A percentile compares a stretch with the other conserved stretches of the same genome.
Evolutionary conservation across 2,113 vertebrate genomes (phyloP).

Genomic region (Hippocampus zosterae): DNA sequence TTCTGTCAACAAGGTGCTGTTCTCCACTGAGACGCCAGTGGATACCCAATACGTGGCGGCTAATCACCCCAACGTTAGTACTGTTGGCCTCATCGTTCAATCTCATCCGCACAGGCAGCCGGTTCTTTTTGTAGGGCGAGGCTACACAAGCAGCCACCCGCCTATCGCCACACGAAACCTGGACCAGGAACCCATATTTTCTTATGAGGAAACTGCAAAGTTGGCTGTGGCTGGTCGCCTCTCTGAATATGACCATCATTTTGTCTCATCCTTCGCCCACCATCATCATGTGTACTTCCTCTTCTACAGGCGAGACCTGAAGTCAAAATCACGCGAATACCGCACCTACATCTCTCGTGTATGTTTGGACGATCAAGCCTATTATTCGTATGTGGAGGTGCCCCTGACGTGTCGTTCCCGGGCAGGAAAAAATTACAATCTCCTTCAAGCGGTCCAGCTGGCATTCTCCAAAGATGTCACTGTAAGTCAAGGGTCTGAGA

Average conservation of each 20-base stretch:
- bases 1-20: constrained; percentile 72
- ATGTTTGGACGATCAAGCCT: constrained; percentile 89
- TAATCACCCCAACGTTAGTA: constrained; percentile 92
- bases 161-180: constrained; percentile 92
- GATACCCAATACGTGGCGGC: constrained; percentile 95
- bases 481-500: constrained; percentile 51
- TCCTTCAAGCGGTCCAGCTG: constrained; percentile 86
- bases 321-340: constrained; percentile 84
- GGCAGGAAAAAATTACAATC: constrained; percentile 76
- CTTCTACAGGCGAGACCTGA: constrained; percentile 90
- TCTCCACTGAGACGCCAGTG: constrained; percentile 84
- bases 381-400: constrained; percentile 94
- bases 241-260: constrained; percentile 95
- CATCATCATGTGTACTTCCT: constrained; percentile 88
- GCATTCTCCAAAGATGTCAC: constrained; percentile 50
- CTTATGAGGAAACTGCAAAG: constrained; percentile 95
- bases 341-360: constrained; percentile 89
- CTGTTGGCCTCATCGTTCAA: constrained; percentile 85
- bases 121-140: constrained; percentile 88
- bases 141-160: constrained; percentile 93
- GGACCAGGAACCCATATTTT: constrained; percentile 87
- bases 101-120: constrained; percentile 74
- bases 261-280: constrained; percentile 84
- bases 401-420: constrained; percentile 81
- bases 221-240: constrained; percentile 88